Conservation (phyloP, 1,140 invertebrate species). For the Leptopilina boulardi region DNA sequence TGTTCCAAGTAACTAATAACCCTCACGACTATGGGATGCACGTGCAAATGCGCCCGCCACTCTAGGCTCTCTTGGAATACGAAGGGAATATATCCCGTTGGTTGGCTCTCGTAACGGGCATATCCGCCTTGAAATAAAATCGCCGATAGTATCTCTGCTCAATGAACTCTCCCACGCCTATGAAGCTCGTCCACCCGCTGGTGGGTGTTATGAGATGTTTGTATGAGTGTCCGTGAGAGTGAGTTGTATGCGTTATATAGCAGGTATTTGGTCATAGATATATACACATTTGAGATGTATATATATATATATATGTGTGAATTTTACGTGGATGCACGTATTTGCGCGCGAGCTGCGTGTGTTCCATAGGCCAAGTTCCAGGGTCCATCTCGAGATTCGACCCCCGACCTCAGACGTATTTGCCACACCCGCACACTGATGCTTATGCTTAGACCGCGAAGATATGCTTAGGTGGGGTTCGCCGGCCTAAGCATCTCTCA, state of each 20-base stretch:
- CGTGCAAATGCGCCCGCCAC: conserved; percentile 33
- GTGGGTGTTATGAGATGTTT: conserved; percentile 57
- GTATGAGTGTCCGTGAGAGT: conserved; percentile 41
- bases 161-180: conserved; percentile 77
- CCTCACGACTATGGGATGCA: conserved; percentile 20
- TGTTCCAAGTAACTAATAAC: conserved; percentile 3
- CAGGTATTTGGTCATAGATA: conserved; percentile 30
- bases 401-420: conserved; percentile 74
- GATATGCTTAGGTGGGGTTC: conserved; percentile 67
- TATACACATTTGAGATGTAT: conserved; percentile 27
- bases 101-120: conserved; percentile 70
- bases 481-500: conserved; percentile 21
- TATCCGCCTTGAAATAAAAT: conserved; percentile 75
- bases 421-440: conserved; percentile 74
- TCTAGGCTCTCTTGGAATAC: conserved; percentile 39
- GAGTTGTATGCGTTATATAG: conserved; percentile 44
- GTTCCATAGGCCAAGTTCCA: conserved; percentile 45
- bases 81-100: conserved; percentile 66
- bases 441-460: conserved; percentile 62
- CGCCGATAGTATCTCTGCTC: conserved; percentile 75
- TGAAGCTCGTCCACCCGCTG: conserved; percentile 59
- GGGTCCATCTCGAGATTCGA: conserved; percentile 69
- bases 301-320: conserved; percentile 54
- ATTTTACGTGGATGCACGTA: conserved; percentile 49
- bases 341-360: conserved; percentile 32